These are phyloP conservation scores for Heliconius aoede DNA, from an alignment of 2,888 invertebrate genomes.

Conservation along the genomic window DNA sequence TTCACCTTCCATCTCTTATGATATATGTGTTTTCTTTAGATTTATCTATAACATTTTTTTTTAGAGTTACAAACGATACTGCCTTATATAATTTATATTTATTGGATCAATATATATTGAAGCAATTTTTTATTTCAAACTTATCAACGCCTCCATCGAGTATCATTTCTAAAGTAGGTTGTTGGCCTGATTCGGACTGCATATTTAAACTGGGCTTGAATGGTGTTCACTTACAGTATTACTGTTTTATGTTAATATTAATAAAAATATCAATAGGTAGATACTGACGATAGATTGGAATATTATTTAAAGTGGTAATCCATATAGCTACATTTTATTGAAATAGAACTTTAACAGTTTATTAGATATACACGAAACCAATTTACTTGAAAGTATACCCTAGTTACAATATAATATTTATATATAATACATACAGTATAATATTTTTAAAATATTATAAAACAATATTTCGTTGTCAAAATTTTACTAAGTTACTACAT, in stretches of 20 bases:
- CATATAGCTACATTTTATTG: not conserved
- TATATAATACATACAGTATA: no score
- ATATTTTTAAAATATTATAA: not conserved
- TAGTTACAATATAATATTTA: not conserved
- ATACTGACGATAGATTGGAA: not conserved
- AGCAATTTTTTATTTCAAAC: conserved; percentile 17
- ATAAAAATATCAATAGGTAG: not conserved
- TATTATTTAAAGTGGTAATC: not conserved
- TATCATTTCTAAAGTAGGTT: conserved; percentile 26
- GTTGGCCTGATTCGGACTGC: conserved; percentile 30
- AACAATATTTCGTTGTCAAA: not conserved
- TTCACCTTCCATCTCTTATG: conserved; percentile 51
- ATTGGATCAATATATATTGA: not conserved
- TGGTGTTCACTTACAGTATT: conserved; percentile 21
- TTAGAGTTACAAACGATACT: conserved; percentile 19
- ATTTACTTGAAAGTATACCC: no score
- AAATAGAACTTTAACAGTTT: not conserved
- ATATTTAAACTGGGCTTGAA: conserved; percentile 30
- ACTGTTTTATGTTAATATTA: conserved; percentile 13
- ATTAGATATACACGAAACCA: no score
- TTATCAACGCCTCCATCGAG: conserved; percentile 9
- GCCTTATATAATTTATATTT: conserved; percentile 24
- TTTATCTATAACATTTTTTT: conserved; percentile 41
- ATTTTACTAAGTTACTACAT: not conserved
- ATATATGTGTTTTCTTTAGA: conserved; percentile 47